Evolutionary conservation across 1,140 invertebrate species (phyloP).

Genomic region (Gryllus bimaculatus): DNA sequence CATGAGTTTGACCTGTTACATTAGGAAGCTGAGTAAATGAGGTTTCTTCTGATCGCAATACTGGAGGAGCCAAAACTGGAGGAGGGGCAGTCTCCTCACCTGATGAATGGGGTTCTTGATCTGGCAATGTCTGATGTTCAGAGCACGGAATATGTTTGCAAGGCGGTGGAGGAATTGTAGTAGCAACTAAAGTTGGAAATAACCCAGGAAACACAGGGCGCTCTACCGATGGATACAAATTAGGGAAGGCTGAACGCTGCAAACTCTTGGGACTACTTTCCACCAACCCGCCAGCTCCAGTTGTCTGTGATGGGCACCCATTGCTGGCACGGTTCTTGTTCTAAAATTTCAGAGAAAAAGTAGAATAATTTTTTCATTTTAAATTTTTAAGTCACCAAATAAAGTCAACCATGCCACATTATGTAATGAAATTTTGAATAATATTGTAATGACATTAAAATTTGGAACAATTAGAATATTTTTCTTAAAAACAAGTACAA

Average conservation of each 20-base stretch:
- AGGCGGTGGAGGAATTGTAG: constrained; percentile 6
- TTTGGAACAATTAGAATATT: too few species aligned
- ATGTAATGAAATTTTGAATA: not conserved
- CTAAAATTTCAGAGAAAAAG: constrained; percentile 7
- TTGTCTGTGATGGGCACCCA: not conserved
- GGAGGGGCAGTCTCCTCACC: not conserved
- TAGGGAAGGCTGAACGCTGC: constrained; percentile 13
- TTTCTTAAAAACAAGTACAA: too few species aligned
- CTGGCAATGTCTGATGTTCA: not conserved
- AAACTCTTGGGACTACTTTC: not conserved
- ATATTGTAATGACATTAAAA: too few species aligned
- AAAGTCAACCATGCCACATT: not conserved
- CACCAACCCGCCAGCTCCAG: not conserved
- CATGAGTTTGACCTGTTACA: not conserved
- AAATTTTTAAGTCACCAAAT: not conserved
- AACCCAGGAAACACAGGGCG: not conserved
- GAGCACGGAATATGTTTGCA: not conserved
- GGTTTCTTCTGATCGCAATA: constrained; percentile 15
- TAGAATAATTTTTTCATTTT: not conserved
- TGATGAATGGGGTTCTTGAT: not conserved
- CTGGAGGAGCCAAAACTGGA: constrained; percentile 9
- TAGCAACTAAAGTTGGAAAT: constrained; percentile 7
- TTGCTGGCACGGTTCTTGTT: constrained; percentile 9
- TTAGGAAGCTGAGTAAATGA: constrained; percentile 18
- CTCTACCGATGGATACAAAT: constrained; percentile 10